Conservation (phyloP, 2,113 vertebrate species). For the Lagenorhynchus albirostris region DNA sequence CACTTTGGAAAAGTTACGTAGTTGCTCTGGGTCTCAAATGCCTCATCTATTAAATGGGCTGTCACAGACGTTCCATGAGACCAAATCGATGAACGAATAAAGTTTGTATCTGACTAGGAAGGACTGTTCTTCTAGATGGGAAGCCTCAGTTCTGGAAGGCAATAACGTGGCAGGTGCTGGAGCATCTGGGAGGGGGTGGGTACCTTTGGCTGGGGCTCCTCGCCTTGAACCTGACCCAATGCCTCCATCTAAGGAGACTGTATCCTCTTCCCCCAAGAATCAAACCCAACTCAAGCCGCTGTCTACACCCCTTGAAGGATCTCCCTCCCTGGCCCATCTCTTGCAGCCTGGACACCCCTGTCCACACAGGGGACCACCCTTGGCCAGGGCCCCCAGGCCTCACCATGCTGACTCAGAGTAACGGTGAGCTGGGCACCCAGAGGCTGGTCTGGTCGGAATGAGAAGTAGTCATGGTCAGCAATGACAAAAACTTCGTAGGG, state of each 20-base stretch:
- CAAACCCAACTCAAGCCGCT: background rate
- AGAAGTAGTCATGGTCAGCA: background rate
- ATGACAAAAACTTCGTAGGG: rapidly evolving
- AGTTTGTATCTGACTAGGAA: background rate
- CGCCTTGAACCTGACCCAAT: background rate
- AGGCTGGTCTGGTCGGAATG: slow-evolving; percentile 70
- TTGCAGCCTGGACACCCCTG: no score
- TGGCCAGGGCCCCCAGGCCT: slow-evolving; percentile 35
- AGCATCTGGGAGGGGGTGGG: rapidly evolving
- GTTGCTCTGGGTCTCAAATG: background rate
- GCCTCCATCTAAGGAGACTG: background rate
- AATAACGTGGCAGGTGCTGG: background rate
- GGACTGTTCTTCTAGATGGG: background rate
- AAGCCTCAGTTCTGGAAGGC: background rate
- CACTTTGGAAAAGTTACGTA: background rate
- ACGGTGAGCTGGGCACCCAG: slow-evolving; percentile 67
- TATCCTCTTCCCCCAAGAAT: background rate
- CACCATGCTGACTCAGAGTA: slow-evolving; percentile 77
- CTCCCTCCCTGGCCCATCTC: background rate
- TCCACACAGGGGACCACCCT: no score
- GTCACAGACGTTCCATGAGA: background rate
- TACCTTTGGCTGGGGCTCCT: rapidly evolving
- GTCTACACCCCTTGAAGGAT: background rate
- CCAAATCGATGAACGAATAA: rapidly evolving
- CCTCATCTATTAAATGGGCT: background rate